Evolutionary conservation across 2,888 invertebrate genomes (phyloP), one percentile per base, ranked within the genome.

Genomic region (Platynereis dumerilii): DNA sequence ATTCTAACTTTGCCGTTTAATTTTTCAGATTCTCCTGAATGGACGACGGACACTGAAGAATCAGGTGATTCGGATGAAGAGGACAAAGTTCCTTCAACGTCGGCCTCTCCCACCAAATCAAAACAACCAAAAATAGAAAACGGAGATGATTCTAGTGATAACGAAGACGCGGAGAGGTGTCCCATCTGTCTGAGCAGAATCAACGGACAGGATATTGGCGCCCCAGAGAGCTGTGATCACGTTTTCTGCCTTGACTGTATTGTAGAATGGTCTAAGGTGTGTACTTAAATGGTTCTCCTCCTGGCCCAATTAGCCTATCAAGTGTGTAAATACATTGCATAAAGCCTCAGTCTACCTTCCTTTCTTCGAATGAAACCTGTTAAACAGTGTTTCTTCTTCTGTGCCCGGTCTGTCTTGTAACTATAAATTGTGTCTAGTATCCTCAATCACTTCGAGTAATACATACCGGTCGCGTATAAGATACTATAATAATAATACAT

Each of bases 211-310:
- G 90, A 92, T 84, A 88, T 95, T 61, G 96, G 93, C 5, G 91
- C 89, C 28, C 96, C 96, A 0, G 90, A 92, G 77, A 88, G 88
- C 26, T 96, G 96, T 85, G 92, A 93, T 73, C 96, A 96, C 81
- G 87, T 88, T 66, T 96, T 95, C 84, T 96, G 96, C 83, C 87
- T 92, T 45, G 91, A 91, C 73, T 96, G 96, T 83, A 91, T 96
- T 70, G 88, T 90, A 60, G 94, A 95, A 82, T 96, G 96, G 96
- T 90, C 94, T n/a, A 92, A 91, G 82, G 87, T 87, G 80, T 22
- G 55, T 17, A n/a, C n/a, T 48, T 42, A 42, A 17, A n/a, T n/a
- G n/a, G n/a, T n/a, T n/a, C n/a, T n/a, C n/a, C n/a, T n/a, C n/a
- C n/a, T n/a, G n/a, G n/a, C n/a, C n/a, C n/a, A n/a, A n/a, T n/a